Conservation (phyloP, 2,797 vertebrate species). For the Onychomys torridus region DNA sequence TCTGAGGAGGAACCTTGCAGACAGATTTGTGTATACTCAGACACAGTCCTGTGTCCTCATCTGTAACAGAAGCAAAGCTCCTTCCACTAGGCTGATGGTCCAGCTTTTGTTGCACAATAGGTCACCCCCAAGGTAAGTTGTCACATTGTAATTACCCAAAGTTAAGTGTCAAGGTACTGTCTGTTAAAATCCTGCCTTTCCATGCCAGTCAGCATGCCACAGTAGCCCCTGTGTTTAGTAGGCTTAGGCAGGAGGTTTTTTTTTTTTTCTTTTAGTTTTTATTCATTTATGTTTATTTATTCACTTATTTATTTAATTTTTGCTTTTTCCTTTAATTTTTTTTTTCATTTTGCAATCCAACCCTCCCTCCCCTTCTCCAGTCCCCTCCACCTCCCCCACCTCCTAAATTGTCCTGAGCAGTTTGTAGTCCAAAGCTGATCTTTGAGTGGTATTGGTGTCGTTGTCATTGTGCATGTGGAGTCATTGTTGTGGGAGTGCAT, state of each 20-base stretch:
- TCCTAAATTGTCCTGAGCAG: too few relatives aligned
- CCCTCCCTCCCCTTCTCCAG: too few relatives aligned
- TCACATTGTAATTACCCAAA: neutral
- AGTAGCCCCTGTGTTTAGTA: neutral
- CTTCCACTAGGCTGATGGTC: neutral
- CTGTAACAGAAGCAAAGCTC: neutral
- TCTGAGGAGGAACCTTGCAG: neutral
- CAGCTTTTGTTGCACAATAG: neutral
- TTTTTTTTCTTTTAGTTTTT: too few relatives aligned
- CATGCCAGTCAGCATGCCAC: neutral
- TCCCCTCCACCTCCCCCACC: too few relatives aligned
- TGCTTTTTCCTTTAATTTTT: too few relatives aligned
- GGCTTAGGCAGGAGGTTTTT: neutral
- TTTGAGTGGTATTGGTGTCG: too few relatives aligned
- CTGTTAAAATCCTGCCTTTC: neutral
- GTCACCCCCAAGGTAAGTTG: neutral
- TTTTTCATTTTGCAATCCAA: too few relatives aligned
- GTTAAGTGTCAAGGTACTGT: neutral
- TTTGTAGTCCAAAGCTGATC: too few relatives aligned
- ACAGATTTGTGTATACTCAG: neutral
- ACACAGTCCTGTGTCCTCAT: neutral
- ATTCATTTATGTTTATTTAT: too few relatives aligned
- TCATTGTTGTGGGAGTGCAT: too few relatives aligned
- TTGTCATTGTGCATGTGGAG: too few relatives aligned
- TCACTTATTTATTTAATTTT: too few relatives aligned